Percentiles rank a stretch among this genome's conserved stretches.
phyloP scores from a whole-genome alignment of 2,113 vertebrate genomes.

The Lophochroa leadbeateri region DNA sequence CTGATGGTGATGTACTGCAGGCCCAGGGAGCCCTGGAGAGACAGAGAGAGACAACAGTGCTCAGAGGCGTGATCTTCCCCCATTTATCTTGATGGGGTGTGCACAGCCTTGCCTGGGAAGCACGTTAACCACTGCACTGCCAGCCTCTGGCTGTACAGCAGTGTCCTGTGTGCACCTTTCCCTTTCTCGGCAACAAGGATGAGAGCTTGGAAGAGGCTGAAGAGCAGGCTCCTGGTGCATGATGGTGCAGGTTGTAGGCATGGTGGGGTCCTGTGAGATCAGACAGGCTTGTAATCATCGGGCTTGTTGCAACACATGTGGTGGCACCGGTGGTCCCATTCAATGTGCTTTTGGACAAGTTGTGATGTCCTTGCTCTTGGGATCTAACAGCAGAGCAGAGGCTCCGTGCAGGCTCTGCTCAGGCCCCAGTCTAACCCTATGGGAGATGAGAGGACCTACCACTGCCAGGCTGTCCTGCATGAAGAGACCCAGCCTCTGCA shows the following conservation, averaged over 20 bases:
- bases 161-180: accelerated
- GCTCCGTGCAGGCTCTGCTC: not conserved
- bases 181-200: not conserved
- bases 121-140: not conserved
- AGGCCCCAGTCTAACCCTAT: accelerated
- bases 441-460: not conserved
- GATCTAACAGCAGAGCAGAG: not conserved
- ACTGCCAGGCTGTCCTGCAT: not conserved
- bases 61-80: not conserved
- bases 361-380: not conserved
- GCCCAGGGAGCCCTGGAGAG: not conserved
- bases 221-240: not conserved
- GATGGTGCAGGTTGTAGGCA: not conserved
- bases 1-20: slow-evolving; percentile 14
- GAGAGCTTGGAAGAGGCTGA: not conserved
- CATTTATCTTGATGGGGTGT: slow-evolving; percentile 1
- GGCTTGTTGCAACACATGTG: not conserved
- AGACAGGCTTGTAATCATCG: not conserved
- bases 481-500: not conserved
- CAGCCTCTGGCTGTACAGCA: not conserved
- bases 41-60: not conserved
- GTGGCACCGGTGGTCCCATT: not conserved
- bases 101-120: not conserved
- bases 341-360: not conserved
- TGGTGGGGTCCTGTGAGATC: not conserved